Base-by-base conservation (phyloP, 2,113 vertebrate species). In the Zootoca vivipara region DNA sequence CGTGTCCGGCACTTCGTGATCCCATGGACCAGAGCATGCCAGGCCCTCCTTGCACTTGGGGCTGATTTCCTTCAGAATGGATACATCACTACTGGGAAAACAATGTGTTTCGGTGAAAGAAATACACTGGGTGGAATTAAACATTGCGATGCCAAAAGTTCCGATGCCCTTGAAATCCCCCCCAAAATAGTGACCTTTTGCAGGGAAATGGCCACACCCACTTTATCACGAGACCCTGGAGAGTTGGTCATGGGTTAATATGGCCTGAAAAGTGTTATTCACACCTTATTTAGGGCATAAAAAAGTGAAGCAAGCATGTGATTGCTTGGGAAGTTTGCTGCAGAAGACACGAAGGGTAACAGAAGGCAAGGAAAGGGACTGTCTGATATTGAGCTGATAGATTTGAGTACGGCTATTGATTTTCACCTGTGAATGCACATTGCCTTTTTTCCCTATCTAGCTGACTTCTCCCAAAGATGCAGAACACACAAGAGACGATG, bases 401-500 rank as follows among this genome's bases (percentile, higher is more conserved):
- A 46, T 42, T 56, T 20, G 1, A 38, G 70, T 74, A 22, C 35
- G 33, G 24, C 18, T 83, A 26, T 0, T 1, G 52, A 2, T 42
- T 30, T 75, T 38, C 33, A n/a, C 15, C 20, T 42, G 40, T 22
- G 70, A 90, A 1, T n/a, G 33, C 1, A 3, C 12, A 26, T 33
- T 89, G 26, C 87, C 80, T 88, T 30, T 20, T 64, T 42, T 90
- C 74, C 78, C 33, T 67, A 56, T 74, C 33, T 87, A 91, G n/a
- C 65, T 96, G 96, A 85, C 90, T 87, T 93, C 93, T 64, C 46
- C 91, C 46, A 94, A 90, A 90, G 89, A 88, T n/a, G 72, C 91
- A 70, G 81, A 93, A 85, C 91, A 96, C 33, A 94, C 95, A 92
- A 95, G 83, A 26, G 92, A 92, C 33, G 96, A 96, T 72, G 82